A percentile compares a stretch with the other conserved stretches of the same genome.
These are phyloP conservation scores for Mechanitis mazaeus DNA, from an alignment of 2,888 invertebrate species.

Conservation along the genomic window DNA sequence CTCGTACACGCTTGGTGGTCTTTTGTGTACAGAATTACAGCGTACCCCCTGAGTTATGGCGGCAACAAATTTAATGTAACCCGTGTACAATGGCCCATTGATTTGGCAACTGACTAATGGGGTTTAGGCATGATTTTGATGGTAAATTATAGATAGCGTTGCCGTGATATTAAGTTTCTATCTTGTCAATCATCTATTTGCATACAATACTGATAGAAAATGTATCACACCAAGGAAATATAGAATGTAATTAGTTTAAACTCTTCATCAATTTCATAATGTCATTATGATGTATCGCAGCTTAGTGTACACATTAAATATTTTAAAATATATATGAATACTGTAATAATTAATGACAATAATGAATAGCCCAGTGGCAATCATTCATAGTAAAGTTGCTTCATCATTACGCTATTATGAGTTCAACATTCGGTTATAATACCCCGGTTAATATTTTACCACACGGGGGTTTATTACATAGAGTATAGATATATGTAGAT, in stretches of 20 bases:
- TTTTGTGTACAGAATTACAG: constrained; percentile 50
- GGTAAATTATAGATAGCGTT: constrained; percentile 10
- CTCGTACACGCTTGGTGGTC: constrained; percentile 51
- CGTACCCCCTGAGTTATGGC: constrained; percentile 44
- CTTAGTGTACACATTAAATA: neutral
- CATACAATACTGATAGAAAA: constrained; percentile 1
- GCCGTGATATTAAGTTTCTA: neutral
- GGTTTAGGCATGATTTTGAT: constrained; percentile 38
- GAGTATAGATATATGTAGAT: constrained; percentile 29
- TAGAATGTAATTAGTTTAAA: too few relatives aligned
- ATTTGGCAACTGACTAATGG: constrained; percentile 53
- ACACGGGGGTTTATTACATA: constrained; percentile 51
- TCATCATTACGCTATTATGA: constrained; percentile 59
- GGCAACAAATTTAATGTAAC: constrained; percentile 51
- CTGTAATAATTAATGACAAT: constrained; percentile 21
- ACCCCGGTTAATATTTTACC: constrained; percentile 51
- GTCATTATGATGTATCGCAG: too few relatives aligned
- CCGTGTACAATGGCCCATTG: constrained; percentile 51
- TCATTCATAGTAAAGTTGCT: constrained; percentile 49
- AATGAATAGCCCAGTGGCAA: constrained; percentile 37
- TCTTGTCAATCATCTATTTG: neutral
- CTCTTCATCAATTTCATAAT: too few relatives aligned
- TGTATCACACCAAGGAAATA: too few relatives aligned
- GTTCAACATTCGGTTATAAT: constrained; percentile 53
- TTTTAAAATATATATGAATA: neutral